Percentiles rank a stretch among this genome's conserved stretches.
These are phyloP conservation scores for Hypomesus transpacificus DNA, from an alignment of 2,113 vertebrate species.

Conservation along the genomic window DNA sequence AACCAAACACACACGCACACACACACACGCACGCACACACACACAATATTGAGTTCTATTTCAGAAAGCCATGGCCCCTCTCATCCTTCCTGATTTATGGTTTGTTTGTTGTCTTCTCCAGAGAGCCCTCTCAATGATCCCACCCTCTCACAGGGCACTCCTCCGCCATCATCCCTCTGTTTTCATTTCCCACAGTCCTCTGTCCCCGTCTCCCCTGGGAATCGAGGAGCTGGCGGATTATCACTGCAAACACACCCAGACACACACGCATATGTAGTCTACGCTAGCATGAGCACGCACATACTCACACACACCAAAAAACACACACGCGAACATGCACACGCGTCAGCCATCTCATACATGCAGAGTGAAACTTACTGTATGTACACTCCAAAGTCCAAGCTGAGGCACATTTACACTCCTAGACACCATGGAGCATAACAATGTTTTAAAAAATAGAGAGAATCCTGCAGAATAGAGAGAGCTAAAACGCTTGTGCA, in stretches of 20 bases:
- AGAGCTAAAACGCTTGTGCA: too few relatives aligned
- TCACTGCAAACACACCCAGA: neutral
- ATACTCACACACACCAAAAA: slow-evolving; percentile 1
- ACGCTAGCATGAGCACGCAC: slow-evolving; percentile 14
- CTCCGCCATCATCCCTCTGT: slow-evolving; percentile 62
- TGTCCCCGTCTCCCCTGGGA: slow-evolving; percentile 54
- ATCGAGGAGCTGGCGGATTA: slow-evolving; percentile 47
- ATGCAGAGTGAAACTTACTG: neutral
- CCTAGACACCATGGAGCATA: too few relatives aligned
- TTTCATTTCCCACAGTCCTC: slow-evolving; percentile 67
- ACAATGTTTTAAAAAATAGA: too few relatives aligned
- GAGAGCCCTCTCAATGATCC: slow-evolving; percentile 68
- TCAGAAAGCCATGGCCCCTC: slow-evolving; percentile 65
- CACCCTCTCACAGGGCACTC: slow-evolving; percentile 59
- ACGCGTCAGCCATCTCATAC: neutral
- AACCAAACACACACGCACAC: slow-evolving; percentile 19
- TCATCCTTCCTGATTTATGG: slow-evolving; percentile 72
- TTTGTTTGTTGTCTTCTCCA: slow-evolving; percentile 74
- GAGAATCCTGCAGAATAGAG: too few relatives aligned
- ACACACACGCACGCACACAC: slow-evolving; percentile 23
- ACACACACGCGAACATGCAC: neutral
- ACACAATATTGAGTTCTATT: slow-evolving; percentile 58
- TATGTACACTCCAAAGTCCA: neutral
- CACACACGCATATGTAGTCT: neutral
- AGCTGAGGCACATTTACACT: too few relatives aligned